Conservation (phyloP, 1,140 invertebrate genomes). For the Macrosteles quadrilineatus region DNA sequence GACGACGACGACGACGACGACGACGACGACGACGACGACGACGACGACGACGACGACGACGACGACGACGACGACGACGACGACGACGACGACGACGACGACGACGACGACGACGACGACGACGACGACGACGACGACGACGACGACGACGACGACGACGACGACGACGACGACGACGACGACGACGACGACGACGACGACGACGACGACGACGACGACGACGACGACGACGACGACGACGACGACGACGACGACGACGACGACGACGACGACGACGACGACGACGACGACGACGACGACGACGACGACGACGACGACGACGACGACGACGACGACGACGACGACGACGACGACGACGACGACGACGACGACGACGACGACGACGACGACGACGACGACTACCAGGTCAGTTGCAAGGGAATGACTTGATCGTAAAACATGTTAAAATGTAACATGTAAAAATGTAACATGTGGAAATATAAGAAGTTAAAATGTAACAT, state of each 20-base stretch:
- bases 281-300: constrained; percentile 4
- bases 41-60: constrained; percentile 6
- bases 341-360: constrained; percentile 7
- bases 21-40: constrained; percentile 4
- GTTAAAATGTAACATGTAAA: no score
- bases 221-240: constrained; percentile 10
- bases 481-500: no score
- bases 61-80: constrained; percentile 18
- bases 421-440: no score
- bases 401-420: no score
- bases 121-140: constrained; percentile 6
- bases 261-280: constrained; percentile 13
- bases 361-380: no score
- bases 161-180: constrained; percentile 13
- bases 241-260: constrained; percentile 10
- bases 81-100: constrained; percentile 7
- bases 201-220: constrained; percentile 2
- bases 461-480: no score
- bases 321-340: constrained; percentile 2
- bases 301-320: constrained; percentile 13
- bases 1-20: constrained; percentile 13
- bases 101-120: constrained; percentile 15
- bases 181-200: constrained; percentile 6
- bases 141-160: constrained; percentile 13
- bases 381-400: no score